These are phyloP conservation scores for Anorthoa munda DNA, from an alignment of 2,888 invertebrate genomes.

Conservation along the genomic window DNA sequence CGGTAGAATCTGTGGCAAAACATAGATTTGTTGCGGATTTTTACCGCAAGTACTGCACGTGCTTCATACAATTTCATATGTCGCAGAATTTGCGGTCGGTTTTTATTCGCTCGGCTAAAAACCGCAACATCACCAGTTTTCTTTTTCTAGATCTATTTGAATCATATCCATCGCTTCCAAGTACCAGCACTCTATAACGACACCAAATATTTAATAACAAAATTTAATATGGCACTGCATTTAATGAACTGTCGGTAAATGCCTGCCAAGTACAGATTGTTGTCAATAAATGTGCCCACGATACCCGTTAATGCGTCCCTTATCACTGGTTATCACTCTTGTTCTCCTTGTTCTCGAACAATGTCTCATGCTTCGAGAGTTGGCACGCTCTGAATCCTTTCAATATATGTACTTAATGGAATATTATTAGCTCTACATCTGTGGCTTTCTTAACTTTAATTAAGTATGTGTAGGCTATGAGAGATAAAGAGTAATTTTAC, in stretches of 20 bases:
- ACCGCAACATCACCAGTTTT: too few relatives aligned
- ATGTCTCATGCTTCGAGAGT: conserved; percentile 1
- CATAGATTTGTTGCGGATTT: too few relatives aligned
- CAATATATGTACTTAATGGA: background rate
- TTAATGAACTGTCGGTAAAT: conserved; percentile 62
- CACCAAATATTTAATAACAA: conserved; percentile 17
- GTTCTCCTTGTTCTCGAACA: conserved; percentile 11
- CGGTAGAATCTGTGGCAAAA: too few relatives aligned
- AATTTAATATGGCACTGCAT: conserved; percentile 39
- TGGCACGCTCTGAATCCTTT: conserved; percentile 2
- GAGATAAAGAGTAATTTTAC: background rate
- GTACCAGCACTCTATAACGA: background rate
- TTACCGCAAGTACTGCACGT: too few relatives aligned
- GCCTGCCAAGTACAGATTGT: conserved; percentile 69
- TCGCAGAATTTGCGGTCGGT: too few relatives aligned
- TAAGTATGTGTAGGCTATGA: background rate
- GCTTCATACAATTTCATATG: too few relatives aligned
- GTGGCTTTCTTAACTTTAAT: background rate
- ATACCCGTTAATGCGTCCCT: conserved; percentile 52
- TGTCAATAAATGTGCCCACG: conserved; percentile 70
- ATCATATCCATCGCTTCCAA: background rate
- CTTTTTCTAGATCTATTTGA: background rate
- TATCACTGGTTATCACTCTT: conserved; percentile 26
- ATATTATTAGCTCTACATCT: background rate
- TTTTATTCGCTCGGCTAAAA: too few relatives aligned